Evolutionary conservation across 1,140 invertebrate species (phyloP).

Genomic region (Nebria ingens): DNA sequence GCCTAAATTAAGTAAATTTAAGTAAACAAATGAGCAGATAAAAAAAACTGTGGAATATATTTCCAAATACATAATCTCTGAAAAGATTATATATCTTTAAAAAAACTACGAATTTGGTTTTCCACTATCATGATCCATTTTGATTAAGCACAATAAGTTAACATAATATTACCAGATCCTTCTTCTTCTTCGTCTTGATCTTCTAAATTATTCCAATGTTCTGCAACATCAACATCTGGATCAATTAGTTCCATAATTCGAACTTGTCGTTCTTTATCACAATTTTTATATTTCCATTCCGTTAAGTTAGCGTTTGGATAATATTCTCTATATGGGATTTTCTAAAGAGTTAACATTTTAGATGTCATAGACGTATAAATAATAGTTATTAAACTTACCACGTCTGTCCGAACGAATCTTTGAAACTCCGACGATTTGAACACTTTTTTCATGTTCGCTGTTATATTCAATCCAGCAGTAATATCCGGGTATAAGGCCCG

Average conservation of each 20-base stretch:
- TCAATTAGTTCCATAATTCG: slow-evolving; percentile 41
- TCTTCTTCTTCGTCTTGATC: slow-evolving; percentile 42
- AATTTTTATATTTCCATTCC: slow-evolving; percentile 44
- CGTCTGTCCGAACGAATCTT: slow-evolving; percentile 36
- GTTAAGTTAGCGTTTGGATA: slow-evolving; percentile 44
- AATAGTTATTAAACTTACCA: slow-evolving; percentile 26
- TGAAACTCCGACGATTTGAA: slow-evolving; percentile 38
- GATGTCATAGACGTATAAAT: not conserved
- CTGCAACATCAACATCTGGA: slow-evolving; percentile 37
- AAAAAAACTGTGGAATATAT: too few species aligned
- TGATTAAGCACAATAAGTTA: not conserved
- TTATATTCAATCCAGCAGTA: slow-evolving; percentile 33
- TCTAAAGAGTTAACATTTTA: slow-evolving; percentile 21
- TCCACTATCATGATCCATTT: too few species aligned
- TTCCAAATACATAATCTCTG: too few species aligned
- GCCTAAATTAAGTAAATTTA: not conserved
- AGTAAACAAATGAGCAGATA: too few species aligned
- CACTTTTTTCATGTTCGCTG: slow-evolving; percentile 39
- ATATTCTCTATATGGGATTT: slow-evolving; percentile 43
- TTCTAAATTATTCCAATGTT: slow-evolving; percentile 36
- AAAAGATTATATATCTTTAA: too few species aligned
- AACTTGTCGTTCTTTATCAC: slow-evolving; percentile 38
- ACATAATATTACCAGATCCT: not conserved
- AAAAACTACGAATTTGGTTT: too few species aligned
- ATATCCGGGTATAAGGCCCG: slow-evolving; percentile 43